Base-by-base conservation (phyloP, 2,888 invertebrate species). In the Lydus trimaculatus region DNA sequence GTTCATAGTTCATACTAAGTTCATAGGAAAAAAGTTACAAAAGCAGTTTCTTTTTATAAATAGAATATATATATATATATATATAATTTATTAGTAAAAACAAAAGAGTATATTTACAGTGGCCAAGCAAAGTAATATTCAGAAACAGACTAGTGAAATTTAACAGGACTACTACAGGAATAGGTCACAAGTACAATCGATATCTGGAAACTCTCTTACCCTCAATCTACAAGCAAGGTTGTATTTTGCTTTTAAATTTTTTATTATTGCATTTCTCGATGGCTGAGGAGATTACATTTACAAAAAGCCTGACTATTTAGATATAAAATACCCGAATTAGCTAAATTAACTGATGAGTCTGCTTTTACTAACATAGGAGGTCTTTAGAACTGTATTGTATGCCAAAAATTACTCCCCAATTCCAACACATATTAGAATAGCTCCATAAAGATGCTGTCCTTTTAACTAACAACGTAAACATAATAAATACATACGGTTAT, bases 161-260 rank as follows among this genome's bases (percentile, higher is more conserved):
- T 61, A 31, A 61, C 61, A 39, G 61, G 61, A 11, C 61, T 33
- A 61, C 39, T 23, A 43, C 36, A 17, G 36, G 25, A 20, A 61
- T 61, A 61, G 61, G 61, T 61, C 61, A 61, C 36, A 39, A 8
- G 4, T 20, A 25, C 61, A 39, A 61, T 61, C 61, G 61, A 61
- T 61, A 61, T 33, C 36, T 39, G 39, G 39, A 61, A 61, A 20
- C 39, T 39, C 36, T 39, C 61, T 33, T 43, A 39, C n/a, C 25
- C 28, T 56, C 28, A 28, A 56, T 25, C 15, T 56, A 28, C 15
- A 28, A 56, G 56, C 17, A 25, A 28, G 25, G 13, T 13, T 23
- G 15, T 39, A 23, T 25, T 31, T 56, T 48, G 17, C n/a, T 48
- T 17, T 31, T 28, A 20, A 63, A 56, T 56, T 58, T 33, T 64